Conservation (phyloP, 2,888 invertebrate species). For the Pardosa pseudoannulata region DNA sequence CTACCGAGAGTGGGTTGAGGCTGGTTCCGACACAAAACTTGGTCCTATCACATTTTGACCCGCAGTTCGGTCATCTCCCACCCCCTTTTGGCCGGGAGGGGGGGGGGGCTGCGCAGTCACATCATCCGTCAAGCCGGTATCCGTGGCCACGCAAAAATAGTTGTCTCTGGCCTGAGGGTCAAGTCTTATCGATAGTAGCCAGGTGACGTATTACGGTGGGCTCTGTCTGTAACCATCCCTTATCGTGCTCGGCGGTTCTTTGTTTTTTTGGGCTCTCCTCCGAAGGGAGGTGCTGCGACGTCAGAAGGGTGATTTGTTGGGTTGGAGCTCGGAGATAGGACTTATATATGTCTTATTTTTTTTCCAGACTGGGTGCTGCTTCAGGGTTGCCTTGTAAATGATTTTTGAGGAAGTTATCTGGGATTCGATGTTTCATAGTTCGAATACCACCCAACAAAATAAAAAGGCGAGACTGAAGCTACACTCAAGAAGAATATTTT, state of each 20-base stretch:
- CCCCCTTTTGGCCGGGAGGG: constrained; percentile 7
- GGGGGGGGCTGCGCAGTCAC: constrained; percentile 14
- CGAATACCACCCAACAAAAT: too few species aligned
- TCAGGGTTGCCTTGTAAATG: neutral
- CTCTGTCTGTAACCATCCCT: constrained; percentile 48
- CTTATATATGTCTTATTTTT: neutral
- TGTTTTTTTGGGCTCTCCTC: constrained; percentile 39
- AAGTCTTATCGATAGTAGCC: constrained; percentile 59
- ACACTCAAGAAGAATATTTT: too few species aligned
- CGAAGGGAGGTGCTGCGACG: constrained; percentile 30
- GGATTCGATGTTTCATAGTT: neutral
- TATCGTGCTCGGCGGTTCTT: constrained; percentile 49
- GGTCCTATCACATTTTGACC: constrained; percentile 8
- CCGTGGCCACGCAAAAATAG: constrained; percentile 38
- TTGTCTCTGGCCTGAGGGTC: constrained; percentile 57
- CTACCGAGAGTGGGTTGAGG: neutral
- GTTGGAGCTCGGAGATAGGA: constrained; percentile 39
- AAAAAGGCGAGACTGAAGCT: too few species aligned
- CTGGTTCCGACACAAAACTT: neutral
- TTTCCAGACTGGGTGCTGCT: neutral
- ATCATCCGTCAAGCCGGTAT: constrained; percentile 43
- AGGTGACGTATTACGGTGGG: constrained; percentile 62
- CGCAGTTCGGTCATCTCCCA: neutral
- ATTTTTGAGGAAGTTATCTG: neutral
- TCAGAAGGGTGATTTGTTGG: constrained; percentile 48